Conservation (phyloP, 2,113 vertebrate genomes). For the Motacilla tschutschensis region DNA sequence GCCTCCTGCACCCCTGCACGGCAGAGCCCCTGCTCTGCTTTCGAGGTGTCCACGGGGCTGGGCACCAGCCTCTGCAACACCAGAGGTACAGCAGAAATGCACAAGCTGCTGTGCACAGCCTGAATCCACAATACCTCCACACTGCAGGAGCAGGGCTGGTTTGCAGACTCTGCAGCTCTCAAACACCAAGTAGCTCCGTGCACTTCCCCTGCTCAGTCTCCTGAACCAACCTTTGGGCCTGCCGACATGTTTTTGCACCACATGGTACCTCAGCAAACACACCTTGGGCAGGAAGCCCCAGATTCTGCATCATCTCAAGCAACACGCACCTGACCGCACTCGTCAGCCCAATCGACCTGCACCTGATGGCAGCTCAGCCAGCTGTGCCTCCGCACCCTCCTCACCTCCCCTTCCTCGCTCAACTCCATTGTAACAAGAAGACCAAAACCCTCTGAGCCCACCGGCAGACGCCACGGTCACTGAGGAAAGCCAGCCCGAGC, state of each 20-base stretch:
- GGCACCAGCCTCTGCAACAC: not conserved
- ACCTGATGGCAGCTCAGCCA: not conserved
- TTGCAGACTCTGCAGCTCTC: not conserved
- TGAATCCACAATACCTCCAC: not conserved
- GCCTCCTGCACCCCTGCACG: not conserved
- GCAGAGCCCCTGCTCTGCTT: not conserved
- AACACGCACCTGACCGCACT: not conserved
- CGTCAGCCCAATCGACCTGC: not conserved
- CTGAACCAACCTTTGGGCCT: not conserved
- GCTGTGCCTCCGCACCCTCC: not conserved
- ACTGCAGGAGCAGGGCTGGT: not conserved
- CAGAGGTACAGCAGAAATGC: not conserved
- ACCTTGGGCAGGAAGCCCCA: not conserved
- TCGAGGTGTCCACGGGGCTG: fast-evolving
- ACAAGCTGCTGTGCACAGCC: not conserved
- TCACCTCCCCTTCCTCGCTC: not conserved
- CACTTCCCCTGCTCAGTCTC: not conserved
- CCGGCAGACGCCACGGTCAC: not conserved
- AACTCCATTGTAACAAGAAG: not conserved
- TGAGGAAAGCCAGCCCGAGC: not conserved
- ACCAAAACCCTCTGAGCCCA: not conserved
- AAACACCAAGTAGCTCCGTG: fast-evolving
- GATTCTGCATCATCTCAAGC: not conserved
- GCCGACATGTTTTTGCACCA: fast-evolving
- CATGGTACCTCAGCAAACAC: fast-evolving